Evolutionary conservation across 2,888 invertebrate species (phyloP), one percentile per base, ranked within the genome.

Genomic region (Drymonia ruficornis): DNA sequence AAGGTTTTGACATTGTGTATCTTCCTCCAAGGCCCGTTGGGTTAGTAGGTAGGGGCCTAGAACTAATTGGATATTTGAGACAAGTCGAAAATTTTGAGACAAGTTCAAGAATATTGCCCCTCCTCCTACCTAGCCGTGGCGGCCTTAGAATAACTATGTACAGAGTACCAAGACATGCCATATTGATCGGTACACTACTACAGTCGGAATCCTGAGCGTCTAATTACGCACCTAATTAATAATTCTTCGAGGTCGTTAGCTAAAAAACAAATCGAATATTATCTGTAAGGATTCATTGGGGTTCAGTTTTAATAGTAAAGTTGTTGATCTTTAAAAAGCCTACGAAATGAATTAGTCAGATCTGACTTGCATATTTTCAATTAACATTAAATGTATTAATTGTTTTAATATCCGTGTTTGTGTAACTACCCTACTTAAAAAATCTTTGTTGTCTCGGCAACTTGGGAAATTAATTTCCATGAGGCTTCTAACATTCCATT

Each of bases 401-500:
- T 36, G 4, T 9, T 36, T 31, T 9, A 31, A 36, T 3, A 3
- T 13, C 13, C 13, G 0, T 36, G 13, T 13, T 13, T n/a, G 13
- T 36, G 13, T 36, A 13, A 12, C 6, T 36, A 13, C 13, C n/a
- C 0, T 36, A 9, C 2, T 6, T 0, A 13, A 36, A 36, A 13
- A 36, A 36, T 36, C 3, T 36, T 12, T 36, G 34, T 36, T 36
- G 13, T 36, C 50, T 61, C 59, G 56, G 59, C 59, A 53, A 63
- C 66, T 51, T 31, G 45, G 48, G 54, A 65, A 49, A 49, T 58
- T 64, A 59, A 52, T 63, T 45, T 59, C 51, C 56, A 49, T 50
- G 63, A 67, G 1, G 40, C 70, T 72, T 67, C 67, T 70, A 61
- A 83, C 83, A 83, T 83, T 83, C 83, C 83, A 83, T 67, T 72